These are phyloP conservation scores for Siderastrea radians DNA, from an alignment of 92 coral and sea anemone genomes.

Conservation along the genomic window DNA sequence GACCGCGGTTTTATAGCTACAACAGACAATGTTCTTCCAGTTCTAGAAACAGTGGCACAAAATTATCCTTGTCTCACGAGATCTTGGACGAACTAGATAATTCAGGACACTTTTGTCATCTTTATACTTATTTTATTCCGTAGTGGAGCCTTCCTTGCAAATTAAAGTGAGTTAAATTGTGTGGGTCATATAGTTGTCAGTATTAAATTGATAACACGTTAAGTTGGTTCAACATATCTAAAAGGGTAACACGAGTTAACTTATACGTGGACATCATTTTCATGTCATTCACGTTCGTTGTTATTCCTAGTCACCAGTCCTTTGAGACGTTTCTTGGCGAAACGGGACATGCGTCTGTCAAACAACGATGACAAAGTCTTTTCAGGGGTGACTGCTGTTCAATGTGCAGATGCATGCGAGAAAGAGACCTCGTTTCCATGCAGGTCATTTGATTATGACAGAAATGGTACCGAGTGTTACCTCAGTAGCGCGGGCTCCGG, in stretches of 20 bases:
- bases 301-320: slow-evolving; percentile 62
- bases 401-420: slow-evolving; percentile 89
- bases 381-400: slow-evolving; percentile 64
- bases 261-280: not conserved
- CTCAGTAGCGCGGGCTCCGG: slow-evolving; percentile 77
- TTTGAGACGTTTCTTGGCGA: slow-evolving; percentile 71
- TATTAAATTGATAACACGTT: too few relatives aligned
- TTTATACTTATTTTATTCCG: too few relatives aligned
- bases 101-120: too few relatives aligned
- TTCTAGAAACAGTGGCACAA: too few relatives aligned
- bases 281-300: not conserved
- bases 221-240: too few relatives aligned
- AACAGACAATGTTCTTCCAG: too few relatives aligned
- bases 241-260: not conserved
- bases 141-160: too few relatives aligned
- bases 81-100: too few relatives aligned
- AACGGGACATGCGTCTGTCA: slow-evolving; percentile 74
- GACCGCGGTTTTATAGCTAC: too few relatives aligned
- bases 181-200: too few relatives aligned
- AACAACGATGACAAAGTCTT: slow-evolving; percentile 80
- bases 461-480: slow-evolving; percentile 70
- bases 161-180: too few relatives aligned
- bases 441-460: slow-evolving; percentile 92
- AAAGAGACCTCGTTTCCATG: slow-evolving; percentile 85
- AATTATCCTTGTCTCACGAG: too few relatives aligned